Conservation (phyloP, 1,140 invertebrate species). For the Eumaeus atala region DNA sequence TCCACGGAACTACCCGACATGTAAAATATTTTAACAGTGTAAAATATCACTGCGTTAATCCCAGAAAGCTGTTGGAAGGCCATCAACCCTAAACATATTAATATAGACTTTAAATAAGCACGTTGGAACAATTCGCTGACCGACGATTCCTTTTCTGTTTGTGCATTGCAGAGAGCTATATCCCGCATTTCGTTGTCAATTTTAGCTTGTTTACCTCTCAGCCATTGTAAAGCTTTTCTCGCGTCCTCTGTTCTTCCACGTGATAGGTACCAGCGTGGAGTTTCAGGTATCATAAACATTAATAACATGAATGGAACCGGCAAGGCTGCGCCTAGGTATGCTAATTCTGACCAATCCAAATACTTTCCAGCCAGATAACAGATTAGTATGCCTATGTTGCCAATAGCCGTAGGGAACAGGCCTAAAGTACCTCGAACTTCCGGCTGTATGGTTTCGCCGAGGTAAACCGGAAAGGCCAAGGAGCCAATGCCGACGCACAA, state of each 20-base stretch:
- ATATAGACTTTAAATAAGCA: slow-evolving; percentile 82
- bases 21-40: slow-evolving; percentile 91
- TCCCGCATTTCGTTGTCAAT: slow-evolving; percentile 88
- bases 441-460: slow-evolving; percentile 92
- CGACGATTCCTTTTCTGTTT: slow-evolving; percentile 75
- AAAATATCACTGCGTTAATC: slow-evolving; percentile 96
- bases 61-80: slow-evolving; percentile 95
- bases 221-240: slow-evolving; percentile 83
- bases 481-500: slow-evolving; percentile 91
- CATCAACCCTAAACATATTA: slow-evolving; percentile 91
- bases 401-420: slow-evolving; percentile 90
- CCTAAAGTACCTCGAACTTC: slow-evolving; percentile 92
- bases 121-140: slow-evolving; percentile 78
- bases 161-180: slow-evolving; percentile 82
- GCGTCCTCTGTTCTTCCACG: slow-evolving; percentile 84
- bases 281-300: slow-evolving; percentile 91
- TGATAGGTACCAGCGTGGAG: slow-evolving; percentile 90
- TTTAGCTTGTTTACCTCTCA: slow-evolving; percentile 84
- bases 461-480: slow-evolving; percentile 90
- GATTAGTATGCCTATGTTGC: slow-evolving; percentile 89
- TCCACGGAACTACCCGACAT: slow-evolving; percentile 85
- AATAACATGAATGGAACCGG: slow-evolving; percentile 85
- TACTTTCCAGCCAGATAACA: slow-evolving; percentile 86
- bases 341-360: slow-evolving; percentile 86
- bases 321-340: slow-evolving; percentile 82